phyloP scores from a whole-genome alignment of 2,888 invertebrate genomes.

The Liposcelis brunnea region DNA sequence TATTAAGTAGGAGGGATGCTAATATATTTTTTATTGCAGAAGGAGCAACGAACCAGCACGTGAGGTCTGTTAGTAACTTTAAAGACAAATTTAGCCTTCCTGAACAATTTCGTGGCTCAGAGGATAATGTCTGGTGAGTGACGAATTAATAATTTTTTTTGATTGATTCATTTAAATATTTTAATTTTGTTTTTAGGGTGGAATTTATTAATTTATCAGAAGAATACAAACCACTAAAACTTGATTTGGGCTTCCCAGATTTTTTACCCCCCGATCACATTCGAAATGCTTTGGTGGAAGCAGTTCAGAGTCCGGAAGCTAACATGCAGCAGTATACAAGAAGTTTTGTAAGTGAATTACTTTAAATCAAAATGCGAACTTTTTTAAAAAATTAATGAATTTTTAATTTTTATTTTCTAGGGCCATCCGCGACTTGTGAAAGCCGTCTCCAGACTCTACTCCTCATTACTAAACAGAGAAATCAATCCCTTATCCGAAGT shows the following conservation, averaged over 20 bases:
- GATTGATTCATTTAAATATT: no score
- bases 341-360: constrained; percentile 58
- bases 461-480: constrained; percentile 49
- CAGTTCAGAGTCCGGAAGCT: constrained; percentile 44
- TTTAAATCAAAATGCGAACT: constrained; percentile 8
- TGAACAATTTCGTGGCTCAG: constrained; percentile 47
- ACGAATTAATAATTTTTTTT: no score
- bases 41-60: no score
- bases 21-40: no score
- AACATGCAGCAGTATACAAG: constrained; percentile 83
- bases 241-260: constrained; percentile 94
- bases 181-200: no score
- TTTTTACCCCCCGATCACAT: constrained; percentile 73
- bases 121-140: constrained; percentile 67
- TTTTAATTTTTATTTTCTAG: constrained; percentile 31
- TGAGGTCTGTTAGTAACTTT: no score
- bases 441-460: constrained; percentile 69
- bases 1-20: no score
- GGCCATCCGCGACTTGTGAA: constrained; percentile 82
- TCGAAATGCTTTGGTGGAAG: constrained; percentile 52
- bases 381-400: constrained; percentile 9
- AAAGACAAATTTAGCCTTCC: constrained; percentile 45
- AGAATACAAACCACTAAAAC: constrained; percentile 74
- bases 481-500: constrained; percentile 79
- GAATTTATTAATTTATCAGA: constrained; percentile 72